These are phyloP conservation scores for Musca vetustissima DNA, from an alignment of 1,140 invertebrate genomes.

Conservation along the genomic window DNA sequence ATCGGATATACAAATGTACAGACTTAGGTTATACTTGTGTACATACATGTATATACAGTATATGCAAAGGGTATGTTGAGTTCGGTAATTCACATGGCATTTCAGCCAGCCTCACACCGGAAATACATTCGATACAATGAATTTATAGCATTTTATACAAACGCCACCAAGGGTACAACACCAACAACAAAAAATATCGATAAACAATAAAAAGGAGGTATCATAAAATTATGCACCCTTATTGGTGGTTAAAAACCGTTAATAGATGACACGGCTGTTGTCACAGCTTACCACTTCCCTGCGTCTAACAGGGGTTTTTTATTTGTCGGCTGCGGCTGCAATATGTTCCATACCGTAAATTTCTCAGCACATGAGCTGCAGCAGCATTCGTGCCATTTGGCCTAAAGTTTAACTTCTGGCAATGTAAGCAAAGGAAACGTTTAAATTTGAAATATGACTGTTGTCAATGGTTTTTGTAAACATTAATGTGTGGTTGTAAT, in stretches of 20 bases:
- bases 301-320: not conserved
- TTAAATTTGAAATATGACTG: slow-evolving; percentile 6
- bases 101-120: not conserved
- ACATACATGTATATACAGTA: not conserved
- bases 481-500: slow-evolving; percentile 11
- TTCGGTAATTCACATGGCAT: not conserved
- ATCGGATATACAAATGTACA: not conserved
- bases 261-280: not conserved
- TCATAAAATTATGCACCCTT: slow-evolving; percentile 8
- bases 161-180: too few relatives aligned
- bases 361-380: too few relatives aligned
- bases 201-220: slow-evolving; percentile 11
- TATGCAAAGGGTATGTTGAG: not conserved
- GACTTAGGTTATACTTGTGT: not conserved
- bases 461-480: not conserved
- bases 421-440: too few relatives aligned
- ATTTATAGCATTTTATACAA: slow-evolving; percentile 4
- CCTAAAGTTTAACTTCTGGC: too few relatives aligned
- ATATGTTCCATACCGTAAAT: not conserved
- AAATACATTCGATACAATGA: slow-evolving; percentile 7
- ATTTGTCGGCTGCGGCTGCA: not conserved
- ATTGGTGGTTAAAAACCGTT: not conserved
- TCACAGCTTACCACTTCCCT: not conserved
- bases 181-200: not conserved
- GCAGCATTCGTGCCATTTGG: too few relatives aligned